Conservation (phyloP, 2,888 invertebrate genomes). For the Zhengitettix transpicula region DNA sequence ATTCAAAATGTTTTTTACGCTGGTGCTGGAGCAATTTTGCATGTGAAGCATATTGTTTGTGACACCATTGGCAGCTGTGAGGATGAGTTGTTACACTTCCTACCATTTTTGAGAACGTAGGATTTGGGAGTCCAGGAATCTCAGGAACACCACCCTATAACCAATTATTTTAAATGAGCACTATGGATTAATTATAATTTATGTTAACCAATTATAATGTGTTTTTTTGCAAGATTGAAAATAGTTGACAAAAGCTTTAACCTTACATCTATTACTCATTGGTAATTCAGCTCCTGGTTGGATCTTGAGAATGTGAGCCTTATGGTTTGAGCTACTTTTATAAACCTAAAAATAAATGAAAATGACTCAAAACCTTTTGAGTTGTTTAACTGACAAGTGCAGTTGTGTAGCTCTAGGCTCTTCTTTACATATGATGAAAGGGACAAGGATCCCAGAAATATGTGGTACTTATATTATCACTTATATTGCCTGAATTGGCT, state of each 20-base stretch:
- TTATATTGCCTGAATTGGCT: too few species aligned
- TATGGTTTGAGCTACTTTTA: slow-evolving; percentile 69
- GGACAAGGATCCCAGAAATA: too few species aligned
- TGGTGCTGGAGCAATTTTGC: slow-evolving; percentile 43
- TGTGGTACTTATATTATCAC: too few species aligned
- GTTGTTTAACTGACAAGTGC: too few species aligned
- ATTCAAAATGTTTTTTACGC: slow-evolving; percentile 36
- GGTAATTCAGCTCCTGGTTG: slow-evolving; percentile 64
- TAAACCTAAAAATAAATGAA: slow-evolving; percentile 35
- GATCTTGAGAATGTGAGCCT: slow-evolving; percentile 62
- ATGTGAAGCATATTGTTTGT: slow-evolving; percentile 73
- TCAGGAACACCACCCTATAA: slow-evolving; percentile 16
- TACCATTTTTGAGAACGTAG: slow-evolving; percentile 50
- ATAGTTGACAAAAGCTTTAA: neutral
- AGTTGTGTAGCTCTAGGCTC: too few species aligned
- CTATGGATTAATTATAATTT: too few species aligned
- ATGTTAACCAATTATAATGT: too few species aligned
- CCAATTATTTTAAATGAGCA: too few species aligned
- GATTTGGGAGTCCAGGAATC: slow-evolving; percentile 34
- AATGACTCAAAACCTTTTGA: too few species aligned
- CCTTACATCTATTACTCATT: slow-evolving; percentile 21
- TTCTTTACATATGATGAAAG: too few species aligned
- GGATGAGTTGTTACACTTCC: slow-evolving; percentile 54
- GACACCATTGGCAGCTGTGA: slow-evolving; percentile 62
- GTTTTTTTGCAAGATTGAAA: too few species aligned